phyloP scores from a whole-genome alignment of 2,797 vertebrate genomes.

The Chrysocyon brachyurus region DNA sequence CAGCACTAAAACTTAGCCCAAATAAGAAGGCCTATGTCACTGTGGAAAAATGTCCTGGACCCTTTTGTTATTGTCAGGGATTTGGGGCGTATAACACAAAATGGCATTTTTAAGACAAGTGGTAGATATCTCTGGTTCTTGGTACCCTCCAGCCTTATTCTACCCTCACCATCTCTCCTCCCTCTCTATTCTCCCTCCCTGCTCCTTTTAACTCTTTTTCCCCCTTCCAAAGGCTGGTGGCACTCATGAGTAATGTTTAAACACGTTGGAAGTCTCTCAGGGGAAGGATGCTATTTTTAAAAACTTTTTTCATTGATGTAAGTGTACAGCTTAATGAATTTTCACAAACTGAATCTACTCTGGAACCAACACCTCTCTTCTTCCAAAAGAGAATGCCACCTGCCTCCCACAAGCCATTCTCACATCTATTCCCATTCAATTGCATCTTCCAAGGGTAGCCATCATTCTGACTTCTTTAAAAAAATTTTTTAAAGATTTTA shows the following conservation, averaged over 20 bases:
- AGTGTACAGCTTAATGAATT: slow-evolving; percentile 19
- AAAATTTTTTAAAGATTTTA: no score
- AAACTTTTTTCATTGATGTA: neutral
- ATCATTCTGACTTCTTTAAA: neutral
- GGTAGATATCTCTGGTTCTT: neutral
- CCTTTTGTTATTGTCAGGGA: slow-evolving; percentile 45
- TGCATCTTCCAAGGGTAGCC: neutral
- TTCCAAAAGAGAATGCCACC: neutral
- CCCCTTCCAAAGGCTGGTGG: neutral
- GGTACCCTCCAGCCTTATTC: neutral
- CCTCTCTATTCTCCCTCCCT: neutral
- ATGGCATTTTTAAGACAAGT: slow-evolving; percentile 25
- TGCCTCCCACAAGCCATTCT: neutral
- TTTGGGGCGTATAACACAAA: slow-evolving; percentile 58
- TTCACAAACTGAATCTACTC: neutral
- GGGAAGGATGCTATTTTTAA: neutral
- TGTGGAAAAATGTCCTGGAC: slow-evolving; percentile 35
- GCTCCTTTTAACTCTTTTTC: neutral
- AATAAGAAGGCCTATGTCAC: slow-evolving; percentile 52
- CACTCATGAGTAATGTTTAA: neutral
- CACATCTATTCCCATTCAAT: neutral
- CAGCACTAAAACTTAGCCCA: slow-evolving; percentile 57
- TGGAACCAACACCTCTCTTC: neutral
- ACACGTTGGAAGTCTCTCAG: neutral
- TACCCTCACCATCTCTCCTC: neutral